Evolutionary conservation across 2,113 vertebrate genomes (phyloP).

Genomic region (Arenaria interpres): DNA sequence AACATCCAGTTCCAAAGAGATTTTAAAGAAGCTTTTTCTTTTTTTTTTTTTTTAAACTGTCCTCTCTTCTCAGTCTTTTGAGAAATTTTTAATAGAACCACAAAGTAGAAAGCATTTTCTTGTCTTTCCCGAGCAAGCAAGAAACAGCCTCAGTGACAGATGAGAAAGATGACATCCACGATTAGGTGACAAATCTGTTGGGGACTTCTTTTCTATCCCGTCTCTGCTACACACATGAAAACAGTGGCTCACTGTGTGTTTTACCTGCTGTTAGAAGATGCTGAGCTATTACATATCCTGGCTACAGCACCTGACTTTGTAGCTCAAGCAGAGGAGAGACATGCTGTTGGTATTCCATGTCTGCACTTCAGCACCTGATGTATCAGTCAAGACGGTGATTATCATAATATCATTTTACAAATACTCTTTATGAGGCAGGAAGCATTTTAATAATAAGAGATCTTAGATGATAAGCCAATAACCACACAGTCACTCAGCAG

Average conservation of each 20-base stretch:
- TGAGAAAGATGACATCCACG: background rate
- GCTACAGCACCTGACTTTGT: background rate
- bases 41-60: background rate
- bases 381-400: background rate
- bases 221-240: background rate
- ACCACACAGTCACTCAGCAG: background rate
- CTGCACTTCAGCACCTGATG: background rate
- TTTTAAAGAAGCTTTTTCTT: background rate
- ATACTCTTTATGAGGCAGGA: background rate
- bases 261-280: background rate
- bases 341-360: background rate
- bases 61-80: background rate
- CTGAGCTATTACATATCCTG: background rate
- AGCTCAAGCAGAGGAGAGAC: background rate
- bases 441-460: background rate
- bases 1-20: background rate
- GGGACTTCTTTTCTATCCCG: background rate
- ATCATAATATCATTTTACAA: background rate
- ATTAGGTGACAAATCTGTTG: background rate
- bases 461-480: background rate
- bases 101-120: background rate
- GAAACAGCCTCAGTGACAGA: background rate
- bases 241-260: background rate
- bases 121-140: background rate
- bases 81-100: background rate